Percentiles rank a stretch among this genome's conserved stretches.
Conservation (phyloP, 2,113 vertebrate genomes). For the Sander vitreus region DNA sequence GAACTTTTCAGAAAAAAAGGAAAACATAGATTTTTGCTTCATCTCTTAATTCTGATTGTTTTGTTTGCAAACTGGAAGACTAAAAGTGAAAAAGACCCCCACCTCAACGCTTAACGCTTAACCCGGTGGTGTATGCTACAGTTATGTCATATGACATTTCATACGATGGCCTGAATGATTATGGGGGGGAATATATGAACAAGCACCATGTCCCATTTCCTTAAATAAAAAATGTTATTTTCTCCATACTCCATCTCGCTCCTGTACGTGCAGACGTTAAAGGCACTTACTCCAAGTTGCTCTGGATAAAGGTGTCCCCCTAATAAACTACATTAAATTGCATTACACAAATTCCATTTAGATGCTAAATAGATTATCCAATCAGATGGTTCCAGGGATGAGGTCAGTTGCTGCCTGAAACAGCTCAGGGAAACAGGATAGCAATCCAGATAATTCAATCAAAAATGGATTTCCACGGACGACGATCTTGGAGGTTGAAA, state of each 20-base stretch:
- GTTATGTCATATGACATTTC: neutral
- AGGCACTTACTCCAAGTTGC: neutral
- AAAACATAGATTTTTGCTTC: neutral
- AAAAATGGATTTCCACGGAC: neutral
- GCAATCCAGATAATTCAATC: neutral
- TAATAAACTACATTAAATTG: neutral
- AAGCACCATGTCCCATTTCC: neutral
- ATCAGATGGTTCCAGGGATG: neutral
- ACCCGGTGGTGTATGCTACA: neutral
- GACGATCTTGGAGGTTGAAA: too few relatives aligned
- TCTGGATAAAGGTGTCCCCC: neutral
- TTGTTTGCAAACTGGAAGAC: neutral
- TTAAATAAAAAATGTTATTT: too few relatives aligned
- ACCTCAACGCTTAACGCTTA: neutral
- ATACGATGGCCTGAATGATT: neutral
- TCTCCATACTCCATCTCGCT: too few relatives aligned
- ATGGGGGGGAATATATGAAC: neutral
- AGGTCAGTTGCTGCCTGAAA: neutral
- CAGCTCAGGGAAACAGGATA: neutral
- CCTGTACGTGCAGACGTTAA: neutral
- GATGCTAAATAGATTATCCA: neutral
- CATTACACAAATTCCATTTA: constrained; percentile 4
- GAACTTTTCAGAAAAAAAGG: too few relatives aligned
- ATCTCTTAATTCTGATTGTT: neutral
- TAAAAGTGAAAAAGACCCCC: neutral